These are phyloP conservation scores for Thymallus thymallus DNA, from an alignment of 2,113 vertebrate species.

Conservation along the genomic window DNA sequence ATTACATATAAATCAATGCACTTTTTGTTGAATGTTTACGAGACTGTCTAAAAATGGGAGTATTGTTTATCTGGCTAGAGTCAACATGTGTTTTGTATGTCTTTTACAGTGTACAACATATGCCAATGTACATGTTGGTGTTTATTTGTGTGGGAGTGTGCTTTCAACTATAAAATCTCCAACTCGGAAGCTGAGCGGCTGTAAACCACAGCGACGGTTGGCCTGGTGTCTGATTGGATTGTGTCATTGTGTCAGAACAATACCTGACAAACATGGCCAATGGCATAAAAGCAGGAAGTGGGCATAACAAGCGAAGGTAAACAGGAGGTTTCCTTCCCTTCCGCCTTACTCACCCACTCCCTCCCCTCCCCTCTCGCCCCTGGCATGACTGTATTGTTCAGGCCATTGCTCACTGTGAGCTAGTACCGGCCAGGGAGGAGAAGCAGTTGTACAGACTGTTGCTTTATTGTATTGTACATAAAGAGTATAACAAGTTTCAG, in stretches of 20 bases:
- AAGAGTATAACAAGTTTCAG: no score
- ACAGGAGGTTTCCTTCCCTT: constrained; percentile 49
- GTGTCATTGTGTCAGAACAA: constrained; percentile 66
- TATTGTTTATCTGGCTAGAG: background rate
- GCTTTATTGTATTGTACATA: no score
- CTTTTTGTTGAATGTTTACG: no score
- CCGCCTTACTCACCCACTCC: no score
- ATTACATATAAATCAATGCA: no score
- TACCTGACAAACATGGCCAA: constrained; percentile 45
- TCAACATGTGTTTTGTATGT: background rate
- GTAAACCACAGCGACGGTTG: background rate
- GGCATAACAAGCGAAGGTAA: constrained; percentile 53
- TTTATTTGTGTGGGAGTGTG: background rate
- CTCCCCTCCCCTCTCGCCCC: background rate
- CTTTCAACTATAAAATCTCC: constrained; percentile 13
- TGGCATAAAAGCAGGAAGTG: constrained; percentile 69
- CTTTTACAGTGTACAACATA: background rate
- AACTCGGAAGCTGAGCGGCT: constrained; percentile 18
- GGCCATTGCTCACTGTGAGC: background rate
- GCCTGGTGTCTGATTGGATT: constrained; percentile 18
- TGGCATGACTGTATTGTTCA: constrained; percentile 57
- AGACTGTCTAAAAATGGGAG: no score
- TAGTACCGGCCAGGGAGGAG: background rate
- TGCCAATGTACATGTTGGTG: background rate
- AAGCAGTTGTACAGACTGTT: no score